Conservation (phyloP, 2,888 invertebrate species). For the Chloromyia formosa region DNA sequence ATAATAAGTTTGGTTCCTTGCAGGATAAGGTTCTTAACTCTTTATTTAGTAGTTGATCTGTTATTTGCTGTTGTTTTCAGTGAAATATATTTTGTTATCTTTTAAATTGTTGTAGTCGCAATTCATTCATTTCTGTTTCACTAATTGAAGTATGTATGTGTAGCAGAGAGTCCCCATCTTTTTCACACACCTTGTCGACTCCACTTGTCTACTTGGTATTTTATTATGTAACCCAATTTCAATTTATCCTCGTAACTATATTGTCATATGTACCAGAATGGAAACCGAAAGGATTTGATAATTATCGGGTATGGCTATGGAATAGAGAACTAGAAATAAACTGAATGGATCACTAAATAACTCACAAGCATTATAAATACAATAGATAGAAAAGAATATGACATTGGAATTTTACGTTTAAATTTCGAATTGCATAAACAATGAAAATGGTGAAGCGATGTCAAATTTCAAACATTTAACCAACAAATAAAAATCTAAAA, state of each 20-base stretch:
- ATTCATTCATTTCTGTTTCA: not conserved
- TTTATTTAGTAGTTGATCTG: not conserved
- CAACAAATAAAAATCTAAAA: not conserved
- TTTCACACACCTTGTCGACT: no score
- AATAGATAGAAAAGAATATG: constrained; percentile 11
- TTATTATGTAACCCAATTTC: not conserved
- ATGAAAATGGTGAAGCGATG: not conserved
- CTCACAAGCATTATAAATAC: no score
- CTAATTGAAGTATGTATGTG: no score
- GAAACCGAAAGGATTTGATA: constrained; percentile 5
- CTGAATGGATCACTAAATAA: not conserved
- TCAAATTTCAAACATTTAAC: not conserved
- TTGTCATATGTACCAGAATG: not conserved
- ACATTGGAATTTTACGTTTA: not conserved
- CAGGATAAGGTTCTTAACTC: no score
- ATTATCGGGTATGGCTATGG: constrained; percentile 4
- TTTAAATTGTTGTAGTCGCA: not conserved
- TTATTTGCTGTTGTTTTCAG: not conserved
- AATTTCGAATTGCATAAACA: not conserved
- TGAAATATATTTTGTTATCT: not conserved
- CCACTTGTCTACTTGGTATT: not conserved
- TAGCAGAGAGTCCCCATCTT: no score
- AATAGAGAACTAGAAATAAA: not conserved
- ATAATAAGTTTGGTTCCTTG: no score
- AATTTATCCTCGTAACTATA: not conserved